Evolutionary conservation across 2,888 invertebrate genomes (phyloP), one percentile per base, ranked within the genome.

Genomic region (Meiosimyza decipiens): DNA sequence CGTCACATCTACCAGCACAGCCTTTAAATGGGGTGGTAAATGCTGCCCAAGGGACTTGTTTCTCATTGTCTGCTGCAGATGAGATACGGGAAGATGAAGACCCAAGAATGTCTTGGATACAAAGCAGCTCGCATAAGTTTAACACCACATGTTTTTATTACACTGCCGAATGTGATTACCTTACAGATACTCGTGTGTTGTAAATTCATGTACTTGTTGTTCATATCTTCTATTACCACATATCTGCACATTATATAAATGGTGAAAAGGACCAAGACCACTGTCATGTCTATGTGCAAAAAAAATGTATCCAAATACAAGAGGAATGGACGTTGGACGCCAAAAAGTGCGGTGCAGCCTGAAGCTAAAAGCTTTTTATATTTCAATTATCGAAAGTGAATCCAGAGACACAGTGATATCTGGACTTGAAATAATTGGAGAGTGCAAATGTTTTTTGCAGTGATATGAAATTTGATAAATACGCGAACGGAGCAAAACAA

Each of bases 41-140:
- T 85, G 85, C 84, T 82, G 83, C 84, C 85, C 85, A 83, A 79
- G 84, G 84, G 84, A 85, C 85, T 82, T 81, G 80, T 84, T 80
- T 84, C 85, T 85, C 82, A 40, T 40, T 40, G 40, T 40, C 77
- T 74, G 76, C 77, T 77, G 80, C 81, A 73, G 82, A 22, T 28
- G 73, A 75, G 77, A 71, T 79, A 78, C 77, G 80, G 80, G 80
- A 16, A 33, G 22, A 40, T 52, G 16, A 16, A 63, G 54, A 15
- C 72, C 54, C 54, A 54, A 54, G 54, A 60, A 28, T 12, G n/a
- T 33, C 63, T 33, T 33, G 16, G 47, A 63, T n/a, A 40, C 12
- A 16, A 49, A 13, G 51, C 22, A 50, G n/a, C 15, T 15, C 52
- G 70, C 52, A 52, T 54, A 55, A 22, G 18, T 63, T 63, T 71